A percentile compares a stretch with the other conserved stretches of the same genome.
phyloP scores from a whole-genome alignment of 2,113 vertebrate genomes.

The Syrrhaptes paradoxus region DNA sequence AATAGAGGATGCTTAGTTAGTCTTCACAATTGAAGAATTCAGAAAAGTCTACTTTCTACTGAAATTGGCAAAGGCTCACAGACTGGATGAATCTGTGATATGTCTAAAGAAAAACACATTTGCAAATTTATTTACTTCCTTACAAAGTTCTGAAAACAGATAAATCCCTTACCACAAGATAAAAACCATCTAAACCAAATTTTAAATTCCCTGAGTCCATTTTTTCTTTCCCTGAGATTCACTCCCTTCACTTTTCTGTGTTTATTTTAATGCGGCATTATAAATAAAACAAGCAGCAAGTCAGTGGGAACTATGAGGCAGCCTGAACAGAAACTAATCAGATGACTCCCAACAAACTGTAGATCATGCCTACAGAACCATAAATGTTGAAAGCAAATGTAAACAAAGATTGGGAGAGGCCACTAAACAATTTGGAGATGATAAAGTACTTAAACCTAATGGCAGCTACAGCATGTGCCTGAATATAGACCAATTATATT shows the following conservation, averaged over 20 bases:
- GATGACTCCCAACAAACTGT: conserved; percentile 19
- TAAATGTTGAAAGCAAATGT: conserved; percentile 48
- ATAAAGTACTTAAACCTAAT: conserved; percentile 57
- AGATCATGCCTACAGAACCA: conserved; percentile 40
- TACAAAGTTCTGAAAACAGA: neutral
- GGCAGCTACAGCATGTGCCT: conserved; percentile 34
- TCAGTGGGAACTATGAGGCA: conserved; percentile 7
- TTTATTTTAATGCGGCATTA: neutral
- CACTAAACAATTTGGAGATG: conserved; percentile 47
- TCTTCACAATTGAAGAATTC: neutral
- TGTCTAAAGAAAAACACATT: neutral
- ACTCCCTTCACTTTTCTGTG: neutral
- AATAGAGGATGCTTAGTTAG: neutral
- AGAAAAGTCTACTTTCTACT: neutral
- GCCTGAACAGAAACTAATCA: conserved; percentile 4
- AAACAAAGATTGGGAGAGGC: conserved; percentile 40
- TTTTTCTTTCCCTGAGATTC: neutral
- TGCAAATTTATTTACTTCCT: neutral
- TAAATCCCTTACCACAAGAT: neutral
- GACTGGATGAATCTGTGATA: neutral
- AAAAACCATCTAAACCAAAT: neutral
- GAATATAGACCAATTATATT: conserved; percentile 61
- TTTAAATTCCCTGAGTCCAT: neutral
- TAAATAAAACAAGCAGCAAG: conserved; percentile 21
- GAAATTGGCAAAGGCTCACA: neutral